Base-by-base conservation (phyloP, 2,113 vertebrate genomes). In the Oncorhynchus kisutch region DNA sequence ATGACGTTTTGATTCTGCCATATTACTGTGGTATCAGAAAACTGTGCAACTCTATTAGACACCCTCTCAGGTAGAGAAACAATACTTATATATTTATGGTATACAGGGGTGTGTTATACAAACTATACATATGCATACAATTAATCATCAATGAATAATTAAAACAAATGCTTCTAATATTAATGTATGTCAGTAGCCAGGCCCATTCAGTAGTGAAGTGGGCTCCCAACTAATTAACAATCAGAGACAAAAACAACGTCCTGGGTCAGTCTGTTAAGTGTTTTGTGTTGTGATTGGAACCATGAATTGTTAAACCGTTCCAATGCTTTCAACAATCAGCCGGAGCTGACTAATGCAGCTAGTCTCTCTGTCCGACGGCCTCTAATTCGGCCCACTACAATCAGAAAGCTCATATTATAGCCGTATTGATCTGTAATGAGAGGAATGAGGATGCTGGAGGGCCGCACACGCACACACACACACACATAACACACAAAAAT, bases 231-330 rank as follows among this genome's bases (percentile, higher is more conserved):
- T 83, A 82, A 83, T 85, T 82, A 87, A 79, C 81, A 76, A 74
- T 74, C 74, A 71, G 75, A 78, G 72, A 82, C 71, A 83, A 65
- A 67, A 70, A 75, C 73, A 49, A 0, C 5, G 65, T 73, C 70
- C 39, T 45, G 39, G 39, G 39, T 45, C 39, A 9, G 2, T 45
- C 39, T 45, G 72, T 75, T 81, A 82, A 54, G 80, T 82, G 75
- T 74, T 72, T 78, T 57, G 60, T 87, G 81, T 87, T 87, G 74
- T 86, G 85, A 86, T 80, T 29, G 16, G 54, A 49, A 60, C 74
- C 85, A 86, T 88, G 60, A 49, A 88, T 85, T 88, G 84, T 87
- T 90, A 86, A 88, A 85, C 71, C 85, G 68, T 75, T 62, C 14
- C 7, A 3, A 45, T 67, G 69, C 80, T 77, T 77, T 78, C 18